Evolutionary conservation across 2,113 vertebrate species (phyloP), one percentile per base, ranked within the genome.

Genomic region (Eolophus roseicapilla): DNA sequence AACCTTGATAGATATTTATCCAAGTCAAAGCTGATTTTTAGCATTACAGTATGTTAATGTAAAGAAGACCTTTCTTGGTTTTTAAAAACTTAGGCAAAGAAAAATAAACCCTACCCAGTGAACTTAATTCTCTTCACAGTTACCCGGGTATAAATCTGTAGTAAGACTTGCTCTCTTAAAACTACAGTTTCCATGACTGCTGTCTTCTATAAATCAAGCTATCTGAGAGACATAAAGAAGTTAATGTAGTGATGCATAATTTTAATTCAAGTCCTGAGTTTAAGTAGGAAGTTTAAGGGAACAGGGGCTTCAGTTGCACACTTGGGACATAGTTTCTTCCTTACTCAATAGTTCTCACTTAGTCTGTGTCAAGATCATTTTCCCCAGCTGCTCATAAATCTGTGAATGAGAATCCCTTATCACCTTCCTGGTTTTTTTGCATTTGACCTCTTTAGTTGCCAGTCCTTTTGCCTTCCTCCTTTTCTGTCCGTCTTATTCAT

Each of bases 1-100:
- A 91, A 92, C 11, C 41, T 57, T 88, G 82, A 91, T 82, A 94
- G 87, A 74, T 94, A 93, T 64, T 96, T 90, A 88, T 77, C 69
- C 90, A 80, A 68, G 53, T 94, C 71, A 85, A 83, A 93, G 55
- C 44, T 55, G 82, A 43, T 70, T 88, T 95, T 91, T 91, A 88
- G 70, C 11, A 12, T 82, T 79, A 11, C 10, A 7, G 7, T 92
- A 82, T 62, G 63, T 35, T 86, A 80, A 43, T 65, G 24, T 64
- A 78, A 84, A 63, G 62, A 59, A n/a, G 11, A 2, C 20, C 31
- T 90, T 82, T 53, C 13, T 65, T 88, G 14, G 11, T 82, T 89
- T 86, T 46, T 46, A 60, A 77, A 79, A 88, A 63, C 13, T 64
- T 49, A 35, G 37, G 21, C 28, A 50, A 77, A 64, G 11, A 33